Evolutionary conservation across 2,888 invertebrate species (phyloP).

Genomic region (Alitta virens): DNA sequence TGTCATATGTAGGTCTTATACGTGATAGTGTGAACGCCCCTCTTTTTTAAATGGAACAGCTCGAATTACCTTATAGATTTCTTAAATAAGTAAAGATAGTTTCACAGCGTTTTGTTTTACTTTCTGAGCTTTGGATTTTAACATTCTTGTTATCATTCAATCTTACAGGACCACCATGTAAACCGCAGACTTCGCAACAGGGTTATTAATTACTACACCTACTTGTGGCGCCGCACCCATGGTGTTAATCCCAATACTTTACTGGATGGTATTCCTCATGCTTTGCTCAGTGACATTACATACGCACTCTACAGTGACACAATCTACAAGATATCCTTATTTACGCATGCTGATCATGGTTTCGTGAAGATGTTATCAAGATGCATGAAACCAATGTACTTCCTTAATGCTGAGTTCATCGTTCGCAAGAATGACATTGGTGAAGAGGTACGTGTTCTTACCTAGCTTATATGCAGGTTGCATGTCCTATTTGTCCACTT

Average conservation of each 20-base stretch:
- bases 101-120: too few species aligned
- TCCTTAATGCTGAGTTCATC: constrained; percentile 29
- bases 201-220: constrained; percentile 26
- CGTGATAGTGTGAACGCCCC: too few species aligned
- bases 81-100: too few species aligned
- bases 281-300: constrained; percentile 29
- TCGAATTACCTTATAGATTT: too few species aligned
- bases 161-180: neutral
- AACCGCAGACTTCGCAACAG: constrained; percentile 19
- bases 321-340: constrained; percentile 25
- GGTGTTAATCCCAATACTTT: constrained; percentile 29
- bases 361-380: constrained; percentile 31
- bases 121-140: too few species aligned
- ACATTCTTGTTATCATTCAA: too few species aligned
- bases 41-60: too few species aligned
- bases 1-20: too few species aligned
- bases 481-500: too few species aligned
- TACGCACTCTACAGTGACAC: constrained; percentile 26
- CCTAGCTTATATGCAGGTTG: too few species aligned
- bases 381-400: constrained; percentile 26
- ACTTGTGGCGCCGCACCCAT: constrained; percentile 28
- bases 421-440: constrained; percentile 31
- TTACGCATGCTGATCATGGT: constrained; percentile 23
- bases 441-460: constrained; percentile 19
- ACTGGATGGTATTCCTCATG: constrained; percentile 27